Percentiles rank a stretch among this genome's conserved stretches.
Conservation (phyloP, 2,113 vertebrate genomes). For the Amblyopsis rosae region DNA sequence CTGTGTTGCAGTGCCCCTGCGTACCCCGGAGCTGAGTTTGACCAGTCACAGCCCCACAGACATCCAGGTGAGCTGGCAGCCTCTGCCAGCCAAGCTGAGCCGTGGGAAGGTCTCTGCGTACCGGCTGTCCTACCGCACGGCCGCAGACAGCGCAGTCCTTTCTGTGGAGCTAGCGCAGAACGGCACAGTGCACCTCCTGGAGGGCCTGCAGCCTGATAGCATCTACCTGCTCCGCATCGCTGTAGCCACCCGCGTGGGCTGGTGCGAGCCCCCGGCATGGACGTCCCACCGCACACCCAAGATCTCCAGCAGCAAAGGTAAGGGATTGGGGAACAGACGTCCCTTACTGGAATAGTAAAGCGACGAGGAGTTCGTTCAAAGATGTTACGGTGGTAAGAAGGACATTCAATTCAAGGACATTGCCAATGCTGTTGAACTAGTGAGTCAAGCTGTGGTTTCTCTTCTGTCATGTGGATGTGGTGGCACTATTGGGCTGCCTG, state of each 20-base stretch:
- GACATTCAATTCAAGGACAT: neutral
- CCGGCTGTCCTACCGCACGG: slow-evolving; percentile 87
- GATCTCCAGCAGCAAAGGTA: slow-evolving; percentile 88
- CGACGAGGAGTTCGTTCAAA: no score
- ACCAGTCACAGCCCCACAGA: slow-evolving; percentile 89
- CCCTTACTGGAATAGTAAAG: no score
- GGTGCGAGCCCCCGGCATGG: slow-evolving; percentile 93
- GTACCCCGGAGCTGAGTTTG: slow-evolving; percentile 92
- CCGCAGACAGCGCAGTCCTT: slow-evolving; percentile 79
- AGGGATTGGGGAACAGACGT: slow-evolving; percentile 1
- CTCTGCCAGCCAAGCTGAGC: slow-evolving; percentile 84
- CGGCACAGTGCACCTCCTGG: slow-evolving; percentile 79
- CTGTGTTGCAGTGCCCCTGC: slow-evolving; percentile 85
- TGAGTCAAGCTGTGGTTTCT: slow-evolving; percentile 8
- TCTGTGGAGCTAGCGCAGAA: slow-evolving; percentile 84
- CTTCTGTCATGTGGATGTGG: slow-evolving; percentile 21
- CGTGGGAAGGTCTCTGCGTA: slow-evolving; percentile 87
- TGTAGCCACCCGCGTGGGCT: slow-evolving; percentile 88
- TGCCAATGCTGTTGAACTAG: neutral
- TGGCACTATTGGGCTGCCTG: slow-evolving; percentile 30
- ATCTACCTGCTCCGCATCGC: slow-evolving; percentile 91
- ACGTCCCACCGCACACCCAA: slow-evolving; percentile 93
- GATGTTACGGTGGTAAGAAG: neutral
- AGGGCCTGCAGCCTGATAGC: slow-evolving; percentile 85
- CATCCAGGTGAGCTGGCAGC: slow-evolving; percentile 91